Base-by-base conservation (phyloP, 2,888 invertebrate species). In the Caradrina kadenii region DNA sequence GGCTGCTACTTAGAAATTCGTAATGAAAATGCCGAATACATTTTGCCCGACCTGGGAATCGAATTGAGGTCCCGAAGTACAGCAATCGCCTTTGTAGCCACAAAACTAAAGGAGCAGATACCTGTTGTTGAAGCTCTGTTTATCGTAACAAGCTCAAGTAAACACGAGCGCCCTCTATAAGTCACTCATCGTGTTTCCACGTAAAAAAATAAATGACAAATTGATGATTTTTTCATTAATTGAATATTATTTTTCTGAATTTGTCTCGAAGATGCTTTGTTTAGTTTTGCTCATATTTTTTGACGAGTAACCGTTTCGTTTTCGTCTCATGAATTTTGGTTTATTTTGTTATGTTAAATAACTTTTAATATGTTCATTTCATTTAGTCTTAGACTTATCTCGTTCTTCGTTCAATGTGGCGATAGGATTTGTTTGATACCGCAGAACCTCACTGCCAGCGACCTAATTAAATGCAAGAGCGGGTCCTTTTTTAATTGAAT, bases 241-340 rank as follows among this genome's bases (percentile, higher is more conserved):
- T 53, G 13, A 69, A 56, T 54, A 62, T 65, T 65, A 76, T 82
- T 82, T 84, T 82, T 79, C 56, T 65, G 31, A 55, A 66, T 71
- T 73, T 56, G 61, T 73, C 60, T 65, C 63, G 81, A 77, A 82
- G 75, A 69, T 76, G 59, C 19, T 82, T 82, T 83, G 66, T 80
- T 84, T 82, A 72, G 73, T 84, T 83, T 82, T 80, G 61, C 75
- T 82, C 78, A 80, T 81, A 75, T 77, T 79, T 82, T 82, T 81
- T 73, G 73, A 77, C 69, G 83, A 82, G 69, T 73, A 64, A 73
- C 67, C 48, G 48, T 76, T 84, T 73, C 69, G 79, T 84, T 83
- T 66, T 77, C 61, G 68, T 84, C 69, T 52, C 73, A 69, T 75
- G 69, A 74, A 72, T 62, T 69, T 73, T 65, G 48, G 70, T 80